Base-by-base conservation (phyloP, 1,140 invertebrate species). In the Cardiocondyla obscurior region DNA sequence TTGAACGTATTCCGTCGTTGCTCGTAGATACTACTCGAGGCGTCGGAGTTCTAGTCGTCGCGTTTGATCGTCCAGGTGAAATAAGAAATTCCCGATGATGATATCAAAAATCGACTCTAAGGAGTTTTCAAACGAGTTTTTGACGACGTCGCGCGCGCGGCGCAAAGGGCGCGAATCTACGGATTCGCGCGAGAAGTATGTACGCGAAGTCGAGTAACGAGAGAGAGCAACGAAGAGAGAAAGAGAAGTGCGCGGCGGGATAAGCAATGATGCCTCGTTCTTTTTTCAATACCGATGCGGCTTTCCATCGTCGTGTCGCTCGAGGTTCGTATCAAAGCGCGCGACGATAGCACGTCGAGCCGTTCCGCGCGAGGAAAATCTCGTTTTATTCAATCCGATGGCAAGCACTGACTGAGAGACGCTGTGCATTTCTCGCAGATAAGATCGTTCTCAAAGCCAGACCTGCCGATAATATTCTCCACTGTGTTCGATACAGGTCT, bases 111-210 rank as follows among this genome's bases (percentile, higher is more conserved):
- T 73, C 60, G 51, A 51, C 25, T 46, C 39, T 49, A 70, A 83
- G 19, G 62, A 46, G 62, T 51, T 28, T 25, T 44, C 74, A 81
- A 86, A 88, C 65, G 85, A 88, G 86, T 87, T 87, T 88, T 46
- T 88, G 85, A 88, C 53, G 85, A 82, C 25, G 60, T 28, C 1
- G 25, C 16, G 53, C 70, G 12, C 51, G 6, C 6, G 2, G 30
- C 46, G 14, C 33, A 22, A 49, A n/a, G 4, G 49, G 30, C 14
- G 8, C 57, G 28, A 25, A 30, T 65, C 30, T 42, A 62, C 22
- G 22, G 22, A 82, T 53, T 25, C 22, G 36, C 33, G 1, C 36
- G 25, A 62, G 46, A 74, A 82, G 30, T 55, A 82, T 39, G 70
- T 4, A 82, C 53, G 70, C 7, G 25, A 19, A 62, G 33, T 42